Evolutionary conservation across 2,888 invertebrate genomes (phyloP).

Genomic region (Odontomyia ornata): DNA sequence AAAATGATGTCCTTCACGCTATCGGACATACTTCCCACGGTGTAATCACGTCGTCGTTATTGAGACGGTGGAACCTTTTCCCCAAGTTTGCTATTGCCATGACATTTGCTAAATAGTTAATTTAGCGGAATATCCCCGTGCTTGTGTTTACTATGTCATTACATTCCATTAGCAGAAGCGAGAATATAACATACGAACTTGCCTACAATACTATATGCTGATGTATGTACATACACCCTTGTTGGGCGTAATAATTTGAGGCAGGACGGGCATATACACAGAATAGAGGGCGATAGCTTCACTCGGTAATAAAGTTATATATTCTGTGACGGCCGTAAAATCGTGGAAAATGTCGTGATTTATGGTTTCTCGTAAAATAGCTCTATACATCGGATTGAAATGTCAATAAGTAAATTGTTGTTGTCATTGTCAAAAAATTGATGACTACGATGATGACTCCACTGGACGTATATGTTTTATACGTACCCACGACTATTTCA

Average conservation of each 20-base stretch:
- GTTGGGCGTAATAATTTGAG: background rate
- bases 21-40: too few species aligned
- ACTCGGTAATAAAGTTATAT: background rate
- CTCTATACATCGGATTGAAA: slow-evolving; percentile 7
- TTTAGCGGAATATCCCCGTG: background rate
- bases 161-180: slow-evolving; percentile 4
- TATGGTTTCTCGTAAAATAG: slow-evolving; percentile 19
- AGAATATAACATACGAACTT: background rate
- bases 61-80: too few species aligned
- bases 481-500: too few species aligned
- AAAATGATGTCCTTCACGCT: too few species aligned
- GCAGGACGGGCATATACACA: background rate
- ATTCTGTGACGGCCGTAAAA: background rate
- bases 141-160: slow-evolving; percentile 10
- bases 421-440: slow-evolving; percentile 15
- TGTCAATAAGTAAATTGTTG: slow-evolving; percentile 31
- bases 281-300: background rate
- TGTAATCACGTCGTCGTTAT: too few species aligned
- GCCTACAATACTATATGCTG: background rate
- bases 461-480: background rate
- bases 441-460: background rate
- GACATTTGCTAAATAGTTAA: background rate
- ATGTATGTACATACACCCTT: too few species aligned
- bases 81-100: background rate
- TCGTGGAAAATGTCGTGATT: slow-evolving; percentile 19